These are phyloP conservation scores for Lineus longissimus DNA, from an alignment of 1,140 invertebrate species.

Conservation along the genomic window DNA sequence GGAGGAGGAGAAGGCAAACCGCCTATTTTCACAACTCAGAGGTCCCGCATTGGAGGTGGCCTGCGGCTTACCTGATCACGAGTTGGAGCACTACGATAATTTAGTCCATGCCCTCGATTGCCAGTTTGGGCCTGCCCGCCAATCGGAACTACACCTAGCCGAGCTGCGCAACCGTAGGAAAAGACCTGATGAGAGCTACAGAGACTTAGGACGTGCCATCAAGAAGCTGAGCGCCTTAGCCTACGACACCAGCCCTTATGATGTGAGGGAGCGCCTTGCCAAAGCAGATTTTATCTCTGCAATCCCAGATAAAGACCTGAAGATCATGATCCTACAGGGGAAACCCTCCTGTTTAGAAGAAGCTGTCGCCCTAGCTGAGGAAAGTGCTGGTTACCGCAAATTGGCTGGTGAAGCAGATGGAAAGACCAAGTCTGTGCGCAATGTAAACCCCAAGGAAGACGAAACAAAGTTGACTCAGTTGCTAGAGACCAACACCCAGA, in stretches of 20 bases:
- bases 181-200: constrained; percentile 12
- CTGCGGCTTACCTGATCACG: background rate
- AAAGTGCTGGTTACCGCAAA: constrained; percentile 15
- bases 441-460: background rate
- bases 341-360: constrained; percentile 21
- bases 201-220: constrained; percentile 17
- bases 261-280: constrained; percentile 20
- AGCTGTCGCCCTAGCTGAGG: constrained; percentile 19
- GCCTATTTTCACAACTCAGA: constrained; percentile 1
- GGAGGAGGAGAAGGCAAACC: constrained; percentile 16
- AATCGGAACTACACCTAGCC: constrained; percentile 18
- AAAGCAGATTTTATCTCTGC: constrained; percentile 23
- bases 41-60: constrained; percentile 10
- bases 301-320: constrained; percentile 15
- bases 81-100: constrained; percentile 6
- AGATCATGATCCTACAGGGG: constrained; percentile 13
- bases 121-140: constrained; percentile 14
- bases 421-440: no score
- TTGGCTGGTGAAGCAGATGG: background rate
- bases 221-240: constrained; percentile 11
- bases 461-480: background rate
- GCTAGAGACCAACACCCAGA: background rate
- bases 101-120: constrained; percentile 11
- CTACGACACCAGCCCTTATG: constrained; percentile 11
- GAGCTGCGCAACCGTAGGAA: constrained; percentile 13